Percentiles rank a stretch among this genome's conserved stretches.
Conservation (phyloP, 1,140 invertebrate species). For the Conopomorpha cramerella region DNA sequence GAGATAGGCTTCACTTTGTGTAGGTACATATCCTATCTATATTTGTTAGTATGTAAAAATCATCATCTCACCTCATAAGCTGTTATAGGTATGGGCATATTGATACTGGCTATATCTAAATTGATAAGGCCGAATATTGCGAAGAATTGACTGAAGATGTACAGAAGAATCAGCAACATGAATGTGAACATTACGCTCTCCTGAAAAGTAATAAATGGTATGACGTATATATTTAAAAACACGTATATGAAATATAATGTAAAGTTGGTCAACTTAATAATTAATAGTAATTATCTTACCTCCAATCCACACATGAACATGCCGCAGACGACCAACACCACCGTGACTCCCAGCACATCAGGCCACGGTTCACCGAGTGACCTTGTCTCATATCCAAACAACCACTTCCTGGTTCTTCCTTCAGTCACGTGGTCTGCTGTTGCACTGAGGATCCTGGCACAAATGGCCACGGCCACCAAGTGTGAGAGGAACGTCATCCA, state of each 20-base stretch:
- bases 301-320: slow-evolving; percentile 74
- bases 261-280: slow-evolving; percentile 4
- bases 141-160: slow-evolving; percentile 46
- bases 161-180: slow-evolving; percentile 36
- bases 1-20: too few relatives aligned
- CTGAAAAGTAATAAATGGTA: slow-evolving; percentile 18
- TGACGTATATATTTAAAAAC: neutral
- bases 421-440: slow-evolving; percentile 69
- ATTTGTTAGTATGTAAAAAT: neutral
- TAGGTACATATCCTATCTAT: too few relatives aligned
- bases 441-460: slow-evolving; percentile 66
- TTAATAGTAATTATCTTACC: slow-evolving; percentile 36
- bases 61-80: slow-evolving; percentile 33
- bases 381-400: slow-evolving; percentile 61
- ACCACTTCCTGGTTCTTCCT: slow-evolving; percentile 61
- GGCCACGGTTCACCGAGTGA: slow-evolving; percentile 70
- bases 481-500: slow-evolving; percentile 67
- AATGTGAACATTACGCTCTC: slow-evolving; percentile 53
- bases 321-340: slow-evolving; percentile 66
- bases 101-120: slow-evolving; percentile 43
- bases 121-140: slow-evolving; percentile 47
- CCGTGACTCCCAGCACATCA: slow-evolving; percentile 69
- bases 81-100: slow-evolving; percentile 40
- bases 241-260: neutral
- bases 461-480: slow-evolving; percentile 65